phyloP scores from a whole-genome alignment of 1,140 invertebrate species.

The Drosophila willistoni region DNA sequence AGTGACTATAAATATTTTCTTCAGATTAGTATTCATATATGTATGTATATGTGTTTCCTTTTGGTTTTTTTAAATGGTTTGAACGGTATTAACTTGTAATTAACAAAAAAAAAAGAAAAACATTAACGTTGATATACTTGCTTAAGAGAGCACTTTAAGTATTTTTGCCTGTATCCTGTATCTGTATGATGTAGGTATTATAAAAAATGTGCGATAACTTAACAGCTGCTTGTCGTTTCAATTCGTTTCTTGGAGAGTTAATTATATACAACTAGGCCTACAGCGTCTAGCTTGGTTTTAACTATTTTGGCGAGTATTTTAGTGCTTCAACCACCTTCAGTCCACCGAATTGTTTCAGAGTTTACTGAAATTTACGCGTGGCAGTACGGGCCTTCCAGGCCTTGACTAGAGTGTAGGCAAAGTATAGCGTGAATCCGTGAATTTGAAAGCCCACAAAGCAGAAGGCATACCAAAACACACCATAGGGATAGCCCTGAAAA shows the following conservation, averaged over 20 bases:
- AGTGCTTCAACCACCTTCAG: constrained; percentile 33
- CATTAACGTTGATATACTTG: constrained; percentile 66
- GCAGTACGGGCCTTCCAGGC: constrained; percentile 93
- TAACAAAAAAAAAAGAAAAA: constrained; percentile 57
- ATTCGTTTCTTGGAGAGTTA: constrained; percentile 55
- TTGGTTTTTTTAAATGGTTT: not conserved
- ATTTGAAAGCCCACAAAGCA: constrained; percentile 94
- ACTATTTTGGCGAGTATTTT: constrained; percentile 77
- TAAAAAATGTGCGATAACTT: constrained; percentile 69
- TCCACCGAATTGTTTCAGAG: not conserved
- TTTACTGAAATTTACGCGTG: constrained; percentile 83
- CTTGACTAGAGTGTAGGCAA: constrained; percentile 92
- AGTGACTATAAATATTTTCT: constrained; percentile 4
- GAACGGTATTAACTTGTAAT: constrained; percentile 50
- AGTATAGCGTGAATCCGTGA: constrained; percentile 95
- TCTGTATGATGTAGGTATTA: not conserved
- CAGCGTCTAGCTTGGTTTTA: constrained; percentile 53
- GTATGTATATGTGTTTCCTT: not conserved
- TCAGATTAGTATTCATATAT: not conserved
- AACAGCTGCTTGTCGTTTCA: constrained; percentile 58
- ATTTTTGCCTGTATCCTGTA: not conserved
- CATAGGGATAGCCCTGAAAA: constrained; percentile 94
- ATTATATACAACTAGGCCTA: constrained; percentile 76
- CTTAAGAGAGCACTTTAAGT: constrained; percentile 16
- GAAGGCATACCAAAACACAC: constrained; percentile 97